Base-by-base conservation (phyloP, 2,113 vertebrate species). In the Grallaria varia region DNA sequence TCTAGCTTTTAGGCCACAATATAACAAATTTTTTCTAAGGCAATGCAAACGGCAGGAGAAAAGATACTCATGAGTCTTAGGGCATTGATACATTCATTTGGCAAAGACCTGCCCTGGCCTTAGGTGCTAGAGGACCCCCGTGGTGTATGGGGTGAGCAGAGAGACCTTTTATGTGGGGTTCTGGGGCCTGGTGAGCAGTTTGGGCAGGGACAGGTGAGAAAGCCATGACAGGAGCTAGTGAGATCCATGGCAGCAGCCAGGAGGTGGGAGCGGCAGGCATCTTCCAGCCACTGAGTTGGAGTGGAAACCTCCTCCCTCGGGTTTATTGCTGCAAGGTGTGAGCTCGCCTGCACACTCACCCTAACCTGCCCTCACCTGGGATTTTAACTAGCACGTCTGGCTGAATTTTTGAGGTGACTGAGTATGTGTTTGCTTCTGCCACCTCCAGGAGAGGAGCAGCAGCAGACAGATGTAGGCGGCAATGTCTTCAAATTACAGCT, bases 11-110 rank as follows among this genome's bases (percentile, higher is more conserved):
- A 55, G 64, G 47, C 39, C 81, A 44, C 42, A 9, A 5, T 74
- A 35, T 44, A 95, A 82, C 39, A 59, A 50, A 63, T 95, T 95
- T 95, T 95, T 83, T 95, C 90, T 56, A 77, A 76, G n/a, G 74
- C 75, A 66, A 37, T 40, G 45, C 12, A 35, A 73, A 68, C 16
- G n/a, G 64, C 76, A 55, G 44, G 52, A 86, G 63, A 67, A 77
- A 28, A 37, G 68, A 30, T 67, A 33, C 52, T 58, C 4, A 1
- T 4, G 39, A 59, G 37, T 47, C 55, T 77, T 24, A 33, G 52
- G 47, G 64, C 5, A 0, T 14, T 12, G 42, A 90, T 30, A 30
- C 30, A 3, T 20, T 25, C 24, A 42, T 62, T n/a, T 76, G 56
- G 71, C 76, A 42, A 88, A 62, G 63, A 40, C 25, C 7, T 37